phyloP scores from a whole-genome alignment of 2,113 vertebrate species.

The Plectropomus leopardus region DNA sequence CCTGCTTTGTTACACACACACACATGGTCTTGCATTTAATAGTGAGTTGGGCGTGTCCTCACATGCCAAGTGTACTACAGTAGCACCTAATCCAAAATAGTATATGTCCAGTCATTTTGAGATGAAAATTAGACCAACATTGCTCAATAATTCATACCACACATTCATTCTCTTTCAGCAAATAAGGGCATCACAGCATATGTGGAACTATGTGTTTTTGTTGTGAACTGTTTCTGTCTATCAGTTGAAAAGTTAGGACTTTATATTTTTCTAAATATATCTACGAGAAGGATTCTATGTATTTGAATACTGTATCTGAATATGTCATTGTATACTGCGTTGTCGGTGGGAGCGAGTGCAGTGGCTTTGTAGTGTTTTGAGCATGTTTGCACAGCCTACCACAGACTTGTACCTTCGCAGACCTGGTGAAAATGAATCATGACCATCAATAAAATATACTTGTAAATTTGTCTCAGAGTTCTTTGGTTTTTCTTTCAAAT shows the following conservation, averaged over 20 bases:
- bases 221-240: slow-evolving; percentile 72
- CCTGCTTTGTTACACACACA: slow-evolving; percentile 11
- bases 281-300: slow-evolving; percentile 70
- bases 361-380: slow-evolving; percentile 78
- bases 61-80: slow-evolving; percentile 49
- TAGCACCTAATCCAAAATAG: slow-evolving; percentile 22
- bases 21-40: slow-evolving; percentile 41
- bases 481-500: background rate
- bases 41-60: slow-evolving; percentile 28
- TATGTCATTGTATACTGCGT: slow-evolving; percentile 71
- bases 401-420: slow-evolving; percentile 74
- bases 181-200: slow-evolving; percentile 59
- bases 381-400: slow-evolving; percentile 82
- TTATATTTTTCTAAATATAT: slow-evolving; percentile 87
- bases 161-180: slow-evolving; percentile 26
- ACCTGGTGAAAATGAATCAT: slow-evolving; percentile 70
- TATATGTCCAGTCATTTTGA: slow-evolving; percentile 8
- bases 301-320: slow-evolving; percentile 75
- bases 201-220: slow-evolving; percentile 63
- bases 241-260: slow-evolving; percentile 78
- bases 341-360: slow-evolving; percentile 68
- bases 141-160: slow-evolving; percentile 8
- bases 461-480: slow-evolving; percentile 39
- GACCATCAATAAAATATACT: slow-evolving; percentile 76
- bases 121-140: background rate